A percentile compares a stretch with the other conserved stretches of the same genome.
Evolutionary conservation across 1,140 invertebrate genomes (phyloP).

Genomic region (Homarus americanus): DNA sequence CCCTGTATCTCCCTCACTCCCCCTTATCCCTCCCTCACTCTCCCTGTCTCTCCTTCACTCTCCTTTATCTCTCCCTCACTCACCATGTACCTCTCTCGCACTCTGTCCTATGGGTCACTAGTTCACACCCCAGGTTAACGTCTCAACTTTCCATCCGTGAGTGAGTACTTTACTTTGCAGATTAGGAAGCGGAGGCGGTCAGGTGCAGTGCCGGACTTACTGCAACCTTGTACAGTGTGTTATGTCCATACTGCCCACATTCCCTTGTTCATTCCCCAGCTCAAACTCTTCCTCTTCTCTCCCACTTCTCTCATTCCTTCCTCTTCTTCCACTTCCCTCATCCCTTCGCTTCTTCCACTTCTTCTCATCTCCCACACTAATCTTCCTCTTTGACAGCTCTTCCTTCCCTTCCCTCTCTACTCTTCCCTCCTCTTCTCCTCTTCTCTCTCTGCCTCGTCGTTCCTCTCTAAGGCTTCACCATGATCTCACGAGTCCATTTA

Average conservation of each 20-base stretch:
- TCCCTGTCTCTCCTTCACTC: not conserved
- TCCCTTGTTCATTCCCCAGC: too few relatives aligned
- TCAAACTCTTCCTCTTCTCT: not conserved
- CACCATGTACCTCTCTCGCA: too few relatives aligned
- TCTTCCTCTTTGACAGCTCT: not conserved
- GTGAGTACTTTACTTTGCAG: too few relatives aligned
- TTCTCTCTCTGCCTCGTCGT: conserved; percentile 7
- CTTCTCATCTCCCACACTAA: not conserved
- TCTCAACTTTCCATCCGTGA: too few relatives aligned
- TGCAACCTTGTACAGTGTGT: too few relatives aligned
- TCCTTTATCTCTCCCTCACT: not conserved
- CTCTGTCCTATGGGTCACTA: too few relatives aligned
- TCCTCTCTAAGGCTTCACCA: too few relatives aligned
- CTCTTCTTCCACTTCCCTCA: not conserved
- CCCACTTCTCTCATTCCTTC: not conserved
- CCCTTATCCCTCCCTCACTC: not conserved
- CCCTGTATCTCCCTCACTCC: not conserved
- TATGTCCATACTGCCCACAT: too few relatives aligned
- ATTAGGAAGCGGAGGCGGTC: too few relatives aligned
- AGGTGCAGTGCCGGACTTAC: too few relatives aligned
- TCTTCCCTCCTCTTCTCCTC: not conserved
- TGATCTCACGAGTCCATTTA: too few relatives aligned
- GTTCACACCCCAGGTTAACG: too few relatives aligned
- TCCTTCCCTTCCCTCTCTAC: conserved; percentile 2
- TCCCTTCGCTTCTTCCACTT: not conserved